Conservation (phyloP, 2,797 vertebrate genomes). For the Oryzias dopingdopingensis region DNA sequence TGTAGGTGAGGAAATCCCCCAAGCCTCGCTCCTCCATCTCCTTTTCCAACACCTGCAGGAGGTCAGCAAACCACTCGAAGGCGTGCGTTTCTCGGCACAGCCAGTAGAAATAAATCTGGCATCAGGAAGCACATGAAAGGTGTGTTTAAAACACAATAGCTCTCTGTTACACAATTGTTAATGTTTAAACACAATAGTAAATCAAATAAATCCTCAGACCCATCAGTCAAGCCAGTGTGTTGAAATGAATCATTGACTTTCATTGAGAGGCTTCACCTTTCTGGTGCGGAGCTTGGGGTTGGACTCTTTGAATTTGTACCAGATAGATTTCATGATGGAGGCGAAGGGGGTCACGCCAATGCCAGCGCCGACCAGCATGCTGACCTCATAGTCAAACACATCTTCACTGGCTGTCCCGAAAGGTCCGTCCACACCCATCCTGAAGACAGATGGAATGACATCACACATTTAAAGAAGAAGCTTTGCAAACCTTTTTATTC, state of each 20-base stretch:
- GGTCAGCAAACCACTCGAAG: slow-evolving; percentile 92
- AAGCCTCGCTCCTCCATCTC: slow-evolving; percentile 90
- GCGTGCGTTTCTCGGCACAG: slow-evolving; percentile 89
- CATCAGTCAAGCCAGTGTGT: slow-evolving; percentile 3
- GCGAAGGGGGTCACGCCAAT: slow-evolving; percentile 93
- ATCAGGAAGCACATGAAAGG: slow-evolving; percentile 45
- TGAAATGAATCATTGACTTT: slow-evolving; percentile 4
- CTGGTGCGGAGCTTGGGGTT: slow-evolving; percentile 84
- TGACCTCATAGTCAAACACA: slow-evolving; percentile 90
- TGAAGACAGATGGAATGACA: slow-evolving; percentile 39
- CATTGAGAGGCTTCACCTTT: slow-evolving; percentile 75
- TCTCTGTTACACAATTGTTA: background rate
- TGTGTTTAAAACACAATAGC: slow-evolving; percentile 14
- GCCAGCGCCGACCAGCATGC: slow-evolving; percentile 89
- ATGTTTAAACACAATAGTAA: slow-evolving; percentile 3
- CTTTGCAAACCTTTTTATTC: too few relatives aligned
- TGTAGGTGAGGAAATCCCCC: slow-evolving; percentile 87
- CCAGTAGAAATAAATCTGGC: slow-evolving; percentile 96
- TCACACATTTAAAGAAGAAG: background rate
- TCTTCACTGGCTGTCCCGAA: slow-evolving; percentile 93
- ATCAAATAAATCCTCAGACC: background rate
- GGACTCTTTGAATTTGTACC: slow-evolving; percentile 88
- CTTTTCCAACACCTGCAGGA: slow-evolving; percentile 85
- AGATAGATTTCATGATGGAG: slow-evolving; percentile 93
- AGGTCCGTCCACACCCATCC: slow-evolving; percentile 88